Conservation (phyloP, 2,797 vertebrate species). For the Ibycter americanus region DNA sequence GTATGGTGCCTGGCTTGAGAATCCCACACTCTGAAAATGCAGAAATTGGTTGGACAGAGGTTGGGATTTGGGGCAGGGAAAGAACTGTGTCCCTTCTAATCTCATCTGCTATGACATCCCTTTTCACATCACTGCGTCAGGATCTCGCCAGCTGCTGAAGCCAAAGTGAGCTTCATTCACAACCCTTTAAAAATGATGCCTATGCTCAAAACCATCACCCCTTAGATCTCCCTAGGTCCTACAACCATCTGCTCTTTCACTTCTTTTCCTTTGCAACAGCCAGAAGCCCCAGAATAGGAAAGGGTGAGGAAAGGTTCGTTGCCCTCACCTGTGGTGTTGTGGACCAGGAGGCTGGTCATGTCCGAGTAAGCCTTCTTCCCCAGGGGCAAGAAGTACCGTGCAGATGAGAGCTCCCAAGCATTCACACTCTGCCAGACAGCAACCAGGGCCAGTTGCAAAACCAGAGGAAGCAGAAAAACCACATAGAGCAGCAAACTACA, state of each 20-base stretch:
- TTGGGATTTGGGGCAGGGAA: background rate
- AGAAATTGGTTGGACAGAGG: background rate
- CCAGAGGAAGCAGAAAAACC: slow-evolving; percentile 80
- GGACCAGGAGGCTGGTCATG: slow-evolving; percentile 82
- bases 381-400: slow-evolving; percentile 78
- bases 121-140: background rate
- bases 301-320: background rate
- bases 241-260: background rate
- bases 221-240: background rate
- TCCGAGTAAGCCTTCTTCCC: slow-evolving; percentile 72
- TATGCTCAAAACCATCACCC: accelerated
- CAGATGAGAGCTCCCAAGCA: slow-evolving; percentile 79
- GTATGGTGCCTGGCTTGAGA: background rate
- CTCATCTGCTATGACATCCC: background rate
- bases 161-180: background rate
- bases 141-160: background rate
- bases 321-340: slow-evolving; percentile 85
- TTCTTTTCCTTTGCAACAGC: background rate
- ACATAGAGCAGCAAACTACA: slow-evolving; percentile 82
- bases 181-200: background rate
- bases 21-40: background rate
- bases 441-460: slow-evolving; percentile 66
- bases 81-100: background rate
- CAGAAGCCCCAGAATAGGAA: background rate
- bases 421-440: slow-evolving; percentile 69